Conservation (phyloP, 2,888 invertebrate species). For the Cataglyphis cursor region DNA sequence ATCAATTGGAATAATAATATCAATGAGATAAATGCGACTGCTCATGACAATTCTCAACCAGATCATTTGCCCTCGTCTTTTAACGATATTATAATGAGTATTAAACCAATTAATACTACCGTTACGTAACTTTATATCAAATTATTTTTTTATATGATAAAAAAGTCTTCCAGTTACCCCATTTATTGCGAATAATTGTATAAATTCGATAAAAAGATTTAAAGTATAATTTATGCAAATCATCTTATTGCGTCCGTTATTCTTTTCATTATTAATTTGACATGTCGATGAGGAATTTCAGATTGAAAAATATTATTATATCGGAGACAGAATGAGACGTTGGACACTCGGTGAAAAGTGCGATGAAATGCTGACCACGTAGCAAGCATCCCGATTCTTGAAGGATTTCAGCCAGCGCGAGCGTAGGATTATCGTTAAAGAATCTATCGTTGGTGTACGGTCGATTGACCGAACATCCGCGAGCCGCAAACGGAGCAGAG, state of each 20-base stretch:
- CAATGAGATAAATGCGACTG: background rate
- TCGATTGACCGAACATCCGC: conserved; percentile 40
- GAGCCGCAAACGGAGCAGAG: background rate
- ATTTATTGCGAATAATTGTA: background rate
- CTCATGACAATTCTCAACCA: background rate
- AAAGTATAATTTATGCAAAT: conserved; percentile 15
- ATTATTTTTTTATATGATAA: background rate
- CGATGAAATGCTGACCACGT: conserved; percentile 48
- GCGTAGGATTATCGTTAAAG: conserved; percentile 47
- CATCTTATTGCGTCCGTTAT: background rate
- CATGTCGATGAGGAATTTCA: background rate
- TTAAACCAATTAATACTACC: background rate
- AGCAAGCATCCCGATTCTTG: conserved; percentile 28
- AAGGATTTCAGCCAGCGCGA: conserved; percentile 31
- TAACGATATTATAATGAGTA: background rate
- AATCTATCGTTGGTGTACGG: conserved; percentile 28
- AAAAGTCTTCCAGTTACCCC: background rate
- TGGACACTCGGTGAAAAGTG: background rate
- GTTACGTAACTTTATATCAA: background rate
- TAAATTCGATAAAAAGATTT: background rate
- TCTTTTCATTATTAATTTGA: background rate
- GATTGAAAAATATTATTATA: background rate
- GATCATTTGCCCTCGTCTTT: background rate
- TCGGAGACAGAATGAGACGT: background rate
- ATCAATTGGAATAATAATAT: background rate